Base-by-base conservation (phyloP, 2,888 invertebrate genomes). In the Nomada hirtipes region DNA sequence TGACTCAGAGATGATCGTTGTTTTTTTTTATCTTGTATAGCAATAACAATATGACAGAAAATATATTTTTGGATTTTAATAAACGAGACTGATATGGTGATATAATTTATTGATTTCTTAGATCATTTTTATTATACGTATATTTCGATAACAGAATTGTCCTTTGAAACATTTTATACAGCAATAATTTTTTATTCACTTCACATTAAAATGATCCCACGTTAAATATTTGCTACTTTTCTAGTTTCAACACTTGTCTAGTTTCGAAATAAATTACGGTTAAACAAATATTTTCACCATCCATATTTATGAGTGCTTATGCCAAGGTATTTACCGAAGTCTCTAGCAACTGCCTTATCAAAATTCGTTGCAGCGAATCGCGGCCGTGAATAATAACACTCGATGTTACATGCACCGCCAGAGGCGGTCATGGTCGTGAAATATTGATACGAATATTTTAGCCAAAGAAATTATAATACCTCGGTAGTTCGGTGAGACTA, bases 401-500 rank as follows among this genome's bases (percentile, higher is more conserved):
- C 67, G 67, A 72, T 59, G 53, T 75, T 75, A 42, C 68, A 64
- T 75, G 60, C 71, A 76, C 71, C 47, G n/a, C 47, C 18, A 13
- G 68, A 64, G 69, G 9, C 68, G 76, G 79, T 76, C 84, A 79
- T 79, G 76, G 79, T 75, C 84, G 69, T 57, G 52, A 65, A 82
- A 81, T 71, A 75, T 75, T 61, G 70, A 75, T 70, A 67, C 42
- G 75, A 60, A 70, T 75, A 71, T 81, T 82, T 71, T 81, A 63
- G 67, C 57, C 4, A 26, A 18, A 20, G 1, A 13, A 70, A 63
- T 67, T 70, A 68, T 59, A 59, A 74, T 69, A 47, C 20, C 42
- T 65, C 29, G 44, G 11, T n/a, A 2, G 13, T 60, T 44, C 13
- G 10, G 11, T 1, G 23, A 13, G 11, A 26, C 18, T 7, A 2